Evolutionary conservation across 2,888 invertebrate genomes (phyloP).

Genomic region (Eupithecia dodoneata): DNA sequence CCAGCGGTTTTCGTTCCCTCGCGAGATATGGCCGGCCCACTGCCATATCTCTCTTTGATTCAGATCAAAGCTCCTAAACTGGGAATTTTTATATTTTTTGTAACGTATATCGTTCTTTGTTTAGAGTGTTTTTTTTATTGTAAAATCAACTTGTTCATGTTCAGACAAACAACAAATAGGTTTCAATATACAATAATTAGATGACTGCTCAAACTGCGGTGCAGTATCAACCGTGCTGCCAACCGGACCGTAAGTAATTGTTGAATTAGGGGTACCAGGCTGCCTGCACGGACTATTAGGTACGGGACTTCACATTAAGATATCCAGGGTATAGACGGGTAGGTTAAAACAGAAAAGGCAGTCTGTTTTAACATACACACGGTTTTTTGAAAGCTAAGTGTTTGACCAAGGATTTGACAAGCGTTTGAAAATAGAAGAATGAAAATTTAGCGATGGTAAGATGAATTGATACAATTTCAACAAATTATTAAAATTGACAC

Average conservation of each 20-base stretch:
- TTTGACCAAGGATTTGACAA: neutral
- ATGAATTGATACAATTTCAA: too few relatives aligned
- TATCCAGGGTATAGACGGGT: neutral
- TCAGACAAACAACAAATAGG: neutral
- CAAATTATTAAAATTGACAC: too few relatives aligned
- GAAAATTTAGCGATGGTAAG: neutral
- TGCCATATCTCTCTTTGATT: neutral
- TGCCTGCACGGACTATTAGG: slow-evolving; percentile 30
- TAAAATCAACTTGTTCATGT: neutral
- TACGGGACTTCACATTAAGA: slow-evolving; percentile 20
- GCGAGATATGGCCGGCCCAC: too few relatives aligned
- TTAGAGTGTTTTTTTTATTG: neutral
- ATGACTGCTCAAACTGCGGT: slow-evolving; percentile 8
- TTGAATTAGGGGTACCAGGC: slow-evolving; percentile 38
- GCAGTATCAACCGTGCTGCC: slow-evolving; percentile 31
- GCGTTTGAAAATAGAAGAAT: neutral
- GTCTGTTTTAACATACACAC: neutral
- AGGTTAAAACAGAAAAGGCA: neutral
- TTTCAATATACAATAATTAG: neutral
- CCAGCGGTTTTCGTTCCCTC: too few relatives aligned
- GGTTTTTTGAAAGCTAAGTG: neutral
- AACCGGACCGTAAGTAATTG: slow-evolving; percentile 39
- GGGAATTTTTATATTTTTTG: neutral
- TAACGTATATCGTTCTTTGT: too few relatives aligned
- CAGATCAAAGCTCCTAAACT: too few relatives aligned